A percentile compares a stretch with the other conserved stretches of the same genome.
Evolutionary conservation across 2,888 invertebrate genomes (phyloP).

Genomic region (Epinotia nisella): DNA sequence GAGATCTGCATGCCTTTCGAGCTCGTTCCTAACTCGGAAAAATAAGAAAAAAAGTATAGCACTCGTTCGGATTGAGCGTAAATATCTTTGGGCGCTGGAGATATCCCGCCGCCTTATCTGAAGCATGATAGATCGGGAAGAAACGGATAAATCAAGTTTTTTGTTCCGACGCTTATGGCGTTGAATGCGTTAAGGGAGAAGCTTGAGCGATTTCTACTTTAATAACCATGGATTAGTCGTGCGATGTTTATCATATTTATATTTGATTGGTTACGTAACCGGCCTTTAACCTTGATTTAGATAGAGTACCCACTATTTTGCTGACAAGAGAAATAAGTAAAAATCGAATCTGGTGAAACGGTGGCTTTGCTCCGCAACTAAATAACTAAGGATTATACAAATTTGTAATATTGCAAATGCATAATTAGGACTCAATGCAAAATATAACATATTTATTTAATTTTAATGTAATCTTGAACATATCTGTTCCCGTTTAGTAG

Average conservation of each 20-base stretch:
- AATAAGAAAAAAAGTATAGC: constrained; percentile 43
- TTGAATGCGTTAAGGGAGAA: constrained; percentile 29
- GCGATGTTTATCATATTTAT: not conserved
- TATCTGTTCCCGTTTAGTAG: too few relatives aligned
- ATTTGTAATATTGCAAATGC: not conserved
- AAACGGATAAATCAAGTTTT: constrained; percentile 73
- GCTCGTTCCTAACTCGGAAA: constrained; percentile 27
- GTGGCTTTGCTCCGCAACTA: too few relatives aligned
- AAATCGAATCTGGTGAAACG: too few relatives aligned
- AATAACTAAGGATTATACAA: too few relatives aligned
- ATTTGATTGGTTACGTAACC: not conserved
- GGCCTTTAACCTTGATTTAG: too few relatives aligned
- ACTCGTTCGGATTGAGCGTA: constrained; percentile 41
- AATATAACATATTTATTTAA: not conserved
- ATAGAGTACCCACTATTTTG: too few relatives aligned
- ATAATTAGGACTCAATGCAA: not conserved
- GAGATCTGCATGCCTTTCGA: constrained; percentile 16
- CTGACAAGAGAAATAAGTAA: too few relatives aligned
- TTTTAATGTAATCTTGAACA: not conserved
- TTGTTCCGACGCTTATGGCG: constrained; percentile 53
- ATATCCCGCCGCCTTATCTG: constrained; percentile 61
- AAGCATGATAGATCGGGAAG: constrained; percentile 71
- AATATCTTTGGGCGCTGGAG: constrained; percentile 41
- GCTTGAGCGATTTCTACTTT: constrained; percentile 20
- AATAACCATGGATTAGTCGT: not conserved